Evolutionary conservation across 2,888 invertebrate species (phyloP), one percentile per base, ranked within the genome.

Genomic region (Trissoscelio sp.): DNA sequence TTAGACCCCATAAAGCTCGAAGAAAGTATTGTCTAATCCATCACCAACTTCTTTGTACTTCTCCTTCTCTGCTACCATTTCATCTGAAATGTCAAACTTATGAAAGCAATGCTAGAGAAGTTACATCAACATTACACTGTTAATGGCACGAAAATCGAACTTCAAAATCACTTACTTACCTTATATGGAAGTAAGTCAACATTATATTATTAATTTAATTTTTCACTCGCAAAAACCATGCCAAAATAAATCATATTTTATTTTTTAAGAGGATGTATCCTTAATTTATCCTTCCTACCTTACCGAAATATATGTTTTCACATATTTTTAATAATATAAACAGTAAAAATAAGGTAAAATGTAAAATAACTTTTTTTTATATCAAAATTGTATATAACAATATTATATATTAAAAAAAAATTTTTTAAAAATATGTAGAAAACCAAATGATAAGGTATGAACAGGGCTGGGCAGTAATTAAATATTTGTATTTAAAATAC

Each of bases 21-120:
- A 95, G 94, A 98, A 97, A 87, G 98, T 97, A 92, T 95, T 94
- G 93, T 98, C 98, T 94, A 98, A 94, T 93, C 96, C 97, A 92
- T 97, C 96, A 88, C 96, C 96, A 93, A 98, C 96, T 92, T 95
- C 94, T 93, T 97, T 97, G 95, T 95, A 98, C 92, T 95, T 95
- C 94, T 98, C 97, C 93, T 96, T 97, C 92, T 96, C 96, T 91
- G 92, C 93, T 93, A 96, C 96, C 93, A 96, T 94, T 91, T 96
- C 96, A 94, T 96, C 96, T 96, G 94, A 89, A 93, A 92, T 86
- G 28, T 67, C 87, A 90, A 86, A 70, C 83, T 79, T 83, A 72
- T 74, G 5, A 64, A 73, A 74, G 80, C 79, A 28, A 14, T 39
- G 69, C 46, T 3, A 18, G 24, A 66, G 11, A 24, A 66, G 48